Evolutionary conservation across 2,113 vertebrate species (phyloP).

Genomic region (Corynorhinus townsendii): DNA sequence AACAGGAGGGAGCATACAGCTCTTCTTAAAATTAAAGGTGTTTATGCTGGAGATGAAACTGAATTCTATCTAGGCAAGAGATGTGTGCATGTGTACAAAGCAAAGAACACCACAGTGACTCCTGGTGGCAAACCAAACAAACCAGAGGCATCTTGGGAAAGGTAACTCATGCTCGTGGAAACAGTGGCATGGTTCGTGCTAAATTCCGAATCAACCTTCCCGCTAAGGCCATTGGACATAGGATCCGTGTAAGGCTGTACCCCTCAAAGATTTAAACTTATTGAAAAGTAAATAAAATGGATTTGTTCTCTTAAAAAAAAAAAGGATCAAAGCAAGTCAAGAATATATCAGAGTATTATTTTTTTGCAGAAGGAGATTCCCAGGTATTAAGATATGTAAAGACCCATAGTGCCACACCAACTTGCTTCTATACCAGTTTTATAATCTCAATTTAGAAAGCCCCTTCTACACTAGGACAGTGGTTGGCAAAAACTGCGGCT

Average conservation of each 20-base stretch:
- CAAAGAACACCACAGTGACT: too few species aligned
- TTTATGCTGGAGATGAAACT: too few species aligned
- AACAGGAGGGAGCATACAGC: background rate
- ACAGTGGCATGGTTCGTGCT: too few species aligned
- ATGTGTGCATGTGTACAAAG: too few species aligned
- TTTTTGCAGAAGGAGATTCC: background rate
- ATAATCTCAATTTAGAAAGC: background rate
- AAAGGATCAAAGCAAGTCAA: slow-evolving; percentile 26
- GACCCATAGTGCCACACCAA: background rate
- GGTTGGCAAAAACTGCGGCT: too few species aligned
- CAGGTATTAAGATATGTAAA: background rate
- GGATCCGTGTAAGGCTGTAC: background rate
- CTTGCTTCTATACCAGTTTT: background rate
- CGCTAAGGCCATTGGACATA: background rate
- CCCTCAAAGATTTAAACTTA: background rate
- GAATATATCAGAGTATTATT: background rate
- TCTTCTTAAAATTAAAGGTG: too few species aligned
- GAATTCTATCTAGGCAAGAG: too few species aligned
- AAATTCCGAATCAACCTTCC: background rate
- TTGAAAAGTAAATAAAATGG: background rate
- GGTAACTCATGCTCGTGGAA: background rate
- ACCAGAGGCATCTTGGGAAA: too few species aligned
- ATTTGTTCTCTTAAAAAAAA: background rate
- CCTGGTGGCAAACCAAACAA: too few species aligned
- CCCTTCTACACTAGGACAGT: background rate